Base-by-base conservation (phyloP, 1,140 invertebrate genomes). In the Cataglyphis hispanica region DNA sequence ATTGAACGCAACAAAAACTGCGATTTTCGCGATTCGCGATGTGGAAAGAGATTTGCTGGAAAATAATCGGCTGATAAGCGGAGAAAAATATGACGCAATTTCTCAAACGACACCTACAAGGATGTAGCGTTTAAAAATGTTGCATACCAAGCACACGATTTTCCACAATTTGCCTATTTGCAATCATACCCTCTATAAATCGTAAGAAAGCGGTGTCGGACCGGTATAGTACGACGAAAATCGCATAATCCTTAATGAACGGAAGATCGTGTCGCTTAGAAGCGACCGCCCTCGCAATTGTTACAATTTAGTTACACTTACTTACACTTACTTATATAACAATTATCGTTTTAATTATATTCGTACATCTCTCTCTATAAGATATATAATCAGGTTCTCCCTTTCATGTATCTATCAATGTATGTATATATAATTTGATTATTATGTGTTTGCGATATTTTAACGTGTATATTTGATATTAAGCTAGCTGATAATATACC, bases 371-470 rank as follows among this genome's bases (percentile, higher is more conserved):
- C 31, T 31, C 31, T 31, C 31, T 31, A 31, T 31, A 91, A 78
- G 72, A n/a, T 85, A 60, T 50, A 78, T 88, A 83, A 91, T 91
- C 76, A 88, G 80, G 53, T 87, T 85, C 70, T 64, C 43, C 63
- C 40, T 85, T 53, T 58, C 85, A 31, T 81, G 25, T 84, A 84
- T 77, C 69, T 90, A 88, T 66, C 64, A 66, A 85, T 87, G 61
- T 80, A 83, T 75, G 78, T 84, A 66, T 81, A 84, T 80, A 84
- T 86, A 63, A 84, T 92, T 92, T 92, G 90, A 91, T 92, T 90
- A 92, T 84, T 87, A 81, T n/a, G 53, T 85, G 46, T 72, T 86
- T 85, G 75, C 75, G 40, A 27, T 89, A 83, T 31, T 74, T 86
- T 53, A 85, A 88, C 53, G 61, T 63, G 46, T 67, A 61, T 86